Conservation (phyloP, 2,113 vertebrate genomes). For the Petrocephalus microphthalmus region DNA sequence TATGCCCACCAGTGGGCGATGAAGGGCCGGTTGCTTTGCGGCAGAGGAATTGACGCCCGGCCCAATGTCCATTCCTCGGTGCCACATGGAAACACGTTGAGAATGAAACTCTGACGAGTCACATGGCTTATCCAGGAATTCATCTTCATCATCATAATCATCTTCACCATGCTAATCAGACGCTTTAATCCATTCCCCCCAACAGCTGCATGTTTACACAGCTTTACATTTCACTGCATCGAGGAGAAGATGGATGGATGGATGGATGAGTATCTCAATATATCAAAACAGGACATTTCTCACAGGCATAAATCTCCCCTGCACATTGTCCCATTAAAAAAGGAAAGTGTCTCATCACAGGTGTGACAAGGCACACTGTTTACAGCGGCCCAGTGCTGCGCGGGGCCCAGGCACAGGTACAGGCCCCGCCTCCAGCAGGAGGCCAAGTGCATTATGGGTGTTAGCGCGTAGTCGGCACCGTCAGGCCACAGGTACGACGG, state of each 20-base stretch:
- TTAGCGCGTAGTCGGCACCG: slow-evolving; percentile 51
- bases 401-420: background rate
- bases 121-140: background rate
- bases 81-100: slow-evolving; percentile 18
- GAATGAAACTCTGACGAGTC: slow-evolving; percentile 40
- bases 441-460: slow-evolving; percentile 19
- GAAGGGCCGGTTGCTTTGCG: slow-evolving; percentile 28
- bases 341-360: background rate
- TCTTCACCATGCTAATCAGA: background rate
- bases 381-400: background rate
- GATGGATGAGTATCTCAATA: background rate
- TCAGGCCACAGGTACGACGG: slow-evolving; percentile 34
- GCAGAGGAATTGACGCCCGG: background rate
- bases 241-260: background rate
- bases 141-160: background rate
- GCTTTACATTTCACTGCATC: background rate
- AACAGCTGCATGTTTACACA: background rate
- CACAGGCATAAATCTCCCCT: background rate
- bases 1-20: background rate
- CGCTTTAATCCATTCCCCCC: background rate
- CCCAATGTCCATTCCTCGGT: background rate
- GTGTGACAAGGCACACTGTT: background rate
- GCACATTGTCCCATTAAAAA: background rate
- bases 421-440: background rate
- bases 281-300: background rate